A percentile compares a stretch with the other conserved stretches of the same genome.
Evolutionary conservation across 2,797 vertebrate species (phyloP).

Genomic region (Smutsia temminckii): DNA sequence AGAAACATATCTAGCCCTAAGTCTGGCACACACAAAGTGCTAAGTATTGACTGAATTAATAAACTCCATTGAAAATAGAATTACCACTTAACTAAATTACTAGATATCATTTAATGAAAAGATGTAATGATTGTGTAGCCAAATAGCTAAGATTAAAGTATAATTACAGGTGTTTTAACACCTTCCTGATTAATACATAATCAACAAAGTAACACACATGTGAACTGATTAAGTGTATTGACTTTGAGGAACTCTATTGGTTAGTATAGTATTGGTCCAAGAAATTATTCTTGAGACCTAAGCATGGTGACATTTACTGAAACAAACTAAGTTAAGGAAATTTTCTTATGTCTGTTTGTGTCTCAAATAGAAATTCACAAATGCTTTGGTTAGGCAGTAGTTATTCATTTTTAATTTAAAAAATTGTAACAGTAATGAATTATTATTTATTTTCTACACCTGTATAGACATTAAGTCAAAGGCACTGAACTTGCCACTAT

Average conservation of each 20-base stretch:
- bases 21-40: background rate
- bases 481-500: background rate
- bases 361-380: background rate
- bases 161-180: conserved; percentile 23
- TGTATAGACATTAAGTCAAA: background rate
- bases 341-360: background rate
- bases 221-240: background rate
- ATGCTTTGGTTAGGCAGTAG: background rate
- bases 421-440: background rate
- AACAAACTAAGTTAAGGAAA: background rate
- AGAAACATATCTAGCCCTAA: background rate
- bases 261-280: background rate
- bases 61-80: conserved; percentile 13
- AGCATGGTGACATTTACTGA: background rate
- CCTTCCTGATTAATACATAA: background rate
- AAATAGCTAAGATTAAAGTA: background rate
- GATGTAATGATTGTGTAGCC: background rate
- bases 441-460: conserved; percentile 24
- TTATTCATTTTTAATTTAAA: background rate
- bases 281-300: background rate
- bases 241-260: background rate
- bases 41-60: conserved; percentile 8
- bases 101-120: background rate
- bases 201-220: background rate
- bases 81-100: background rate